Evolutionary conservation across 2,888 invertebrate species (phyloP).

Genomic region (Ectemnius cavifrons): DNA sequence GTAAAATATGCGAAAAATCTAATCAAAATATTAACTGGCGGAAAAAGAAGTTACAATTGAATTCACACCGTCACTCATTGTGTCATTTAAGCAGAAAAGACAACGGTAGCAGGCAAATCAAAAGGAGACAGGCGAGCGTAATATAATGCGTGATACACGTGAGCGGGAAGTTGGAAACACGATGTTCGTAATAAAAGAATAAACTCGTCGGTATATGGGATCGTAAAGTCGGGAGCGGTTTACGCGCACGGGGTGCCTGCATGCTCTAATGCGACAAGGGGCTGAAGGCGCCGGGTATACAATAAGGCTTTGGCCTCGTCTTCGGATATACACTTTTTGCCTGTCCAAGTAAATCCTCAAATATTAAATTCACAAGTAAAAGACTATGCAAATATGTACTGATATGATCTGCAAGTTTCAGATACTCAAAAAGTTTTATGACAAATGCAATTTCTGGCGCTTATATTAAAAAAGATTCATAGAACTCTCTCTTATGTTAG

Average conservation of each 20-base stretch:
- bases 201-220: slow-evolving; percentile 69
- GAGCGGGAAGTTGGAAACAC: slow-evolving; percentile 43
- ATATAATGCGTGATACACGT: slow-evolving; percentile 50
- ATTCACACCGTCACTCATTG: no score
- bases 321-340: slow-evolving; percentile 14
- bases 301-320: slow-evolving; percentile 48
- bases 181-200: slow-evolving; percentile 74
- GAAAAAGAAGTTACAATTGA: no score
- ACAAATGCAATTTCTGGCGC: no score
- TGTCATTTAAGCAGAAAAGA: no score
- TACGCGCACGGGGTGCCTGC: slow-evolving; percentile 59
- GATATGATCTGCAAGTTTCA: no score
- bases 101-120: slow-evolving; percentile 27
- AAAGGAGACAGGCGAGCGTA: slow-evolving; percentile 47
- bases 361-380: no score
- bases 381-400: no score
- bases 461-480: no score
- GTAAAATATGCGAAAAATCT: no score
- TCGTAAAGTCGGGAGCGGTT: slow-evolving; percentile 72
- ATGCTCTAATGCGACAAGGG: slow-evolving; percentile 46
- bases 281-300: slow-evolving; percentile 56
- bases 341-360: slow-evolving; percentile 2
- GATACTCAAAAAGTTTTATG: no score
- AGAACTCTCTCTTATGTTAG: no score
- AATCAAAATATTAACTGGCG: no score